A percentile compares a stretch with the other conserved stretches of the same genome.
Conservation (phyloP, 2,113 vertebrate species). For the Eulemur macaco region DNA sequence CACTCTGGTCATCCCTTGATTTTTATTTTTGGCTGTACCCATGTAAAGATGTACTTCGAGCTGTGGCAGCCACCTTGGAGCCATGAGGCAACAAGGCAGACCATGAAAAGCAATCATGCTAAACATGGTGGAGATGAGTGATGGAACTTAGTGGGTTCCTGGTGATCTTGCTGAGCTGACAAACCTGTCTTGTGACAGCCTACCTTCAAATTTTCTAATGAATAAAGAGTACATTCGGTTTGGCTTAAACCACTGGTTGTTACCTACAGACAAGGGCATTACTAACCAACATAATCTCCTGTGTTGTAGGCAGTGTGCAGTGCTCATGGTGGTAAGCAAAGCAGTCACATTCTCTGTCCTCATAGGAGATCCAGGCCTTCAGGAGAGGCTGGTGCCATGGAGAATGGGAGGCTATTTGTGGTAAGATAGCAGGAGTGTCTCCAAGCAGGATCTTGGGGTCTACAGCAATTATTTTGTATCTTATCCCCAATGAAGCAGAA, state of each 20-base stretch:
- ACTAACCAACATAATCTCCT: background rate
- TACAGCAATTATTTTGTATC: background rate
- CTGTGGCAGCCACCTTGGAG: background rate
- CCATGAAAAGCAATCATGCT: background rate
- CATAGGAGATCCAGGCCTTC: too few relatives aligned
- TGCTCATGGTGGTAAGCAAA: background rate
- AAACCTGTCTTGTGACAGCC: background rate
- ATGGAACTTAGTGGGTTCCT: background rate
- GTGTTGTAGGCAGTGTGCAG: background rate
- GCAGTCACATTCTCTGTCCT: accelerated
- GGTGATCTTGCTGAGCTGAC: background rate
- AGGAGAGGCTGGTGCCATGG: background rate
- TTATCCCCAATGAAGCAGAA: background rate
- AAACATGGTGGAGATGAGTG: background rate
- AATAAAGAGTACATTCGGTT: background rate
- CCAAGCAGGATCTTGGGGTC: background rate
- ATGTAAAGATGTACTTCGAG: background rate
- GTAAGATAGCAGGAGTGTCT: background rate
- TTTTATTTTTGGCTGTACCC: background rate
- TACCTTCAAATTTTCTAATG: background rate
- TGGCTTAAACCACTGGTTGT: background rate
- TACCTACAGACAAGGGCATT: background rate
- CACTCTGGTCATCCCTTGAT: background rate
- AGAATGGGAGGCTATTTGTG: background rate
- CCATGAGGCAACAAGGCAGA: background rate